Conservation (phyloP, 2,888 invertebrate genomes). For the Tachina lurida region DNA sequence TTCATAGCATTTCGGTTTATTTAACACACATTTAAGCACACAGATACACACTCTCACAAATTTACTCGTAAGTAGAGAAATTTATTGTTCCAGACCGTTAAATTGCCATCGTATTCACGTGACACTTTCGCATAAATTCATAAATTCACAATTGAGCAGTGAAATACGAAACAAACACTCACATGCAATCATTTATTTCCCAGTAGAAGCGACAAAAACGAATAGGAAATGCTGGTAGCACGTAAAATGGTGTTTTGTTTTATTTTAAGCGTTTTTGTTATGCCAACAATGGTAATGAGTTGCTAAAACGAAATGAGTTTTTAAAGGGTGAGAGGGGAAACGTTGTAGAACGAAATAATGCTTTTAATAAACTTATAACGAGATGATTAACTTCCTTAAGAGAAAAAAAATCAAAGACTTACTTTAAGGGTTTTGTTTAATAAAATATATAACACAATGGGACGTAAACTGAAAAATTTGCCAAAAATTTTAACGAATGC, state of each 20-base stretch:
- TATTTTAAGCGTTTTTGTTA: slow-evolving; percentile 6
- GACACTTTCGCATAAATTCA: slow-evolving; percentile 69
- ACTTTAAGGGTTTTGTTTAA: background rate
- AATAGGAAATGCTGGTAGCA: slow-evolving; percentile 4
- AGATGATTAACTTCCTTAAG: background rate
- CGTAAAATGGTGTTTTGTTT: background rate
- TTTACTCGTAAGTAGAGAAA: background rate
- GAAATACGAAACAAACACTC: background rate
- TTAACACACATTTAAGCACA: slow-evolving; percentile 30
- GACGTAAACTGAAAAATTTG: background rate
- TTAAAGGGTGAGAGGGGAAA: background rate
- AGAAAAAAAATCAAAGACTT: background rate
- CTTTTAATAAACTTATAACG: slow-evolving; percentile 20
- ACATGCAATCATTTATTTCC: slow-evolving; percentile 45
- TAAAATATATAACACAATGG: background rate
- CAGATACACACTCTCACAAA: background rate
- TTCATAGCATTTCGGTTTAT: slow-evolving; percentile 29
- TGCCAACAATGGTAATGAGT: slow-evolving; percentile 12
- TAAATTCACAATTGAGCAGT: slow-evolving; percentile 53
- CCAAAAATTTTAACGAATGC: background rate
- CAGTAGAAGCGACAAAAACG: slow-evolving; percentile 24
- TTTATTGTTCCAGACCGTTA: slow-evolving; percentile 58
- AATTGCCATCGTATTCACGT: slow-evolving; percentile 62
- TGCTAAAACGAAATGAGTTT: background rate
- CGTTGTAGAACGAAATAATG: background rate